Evolutionary conservation across 2,888 invertebrate genomes (phyloP).

Genomic region (Himalopsyche tibetana): DNA sequence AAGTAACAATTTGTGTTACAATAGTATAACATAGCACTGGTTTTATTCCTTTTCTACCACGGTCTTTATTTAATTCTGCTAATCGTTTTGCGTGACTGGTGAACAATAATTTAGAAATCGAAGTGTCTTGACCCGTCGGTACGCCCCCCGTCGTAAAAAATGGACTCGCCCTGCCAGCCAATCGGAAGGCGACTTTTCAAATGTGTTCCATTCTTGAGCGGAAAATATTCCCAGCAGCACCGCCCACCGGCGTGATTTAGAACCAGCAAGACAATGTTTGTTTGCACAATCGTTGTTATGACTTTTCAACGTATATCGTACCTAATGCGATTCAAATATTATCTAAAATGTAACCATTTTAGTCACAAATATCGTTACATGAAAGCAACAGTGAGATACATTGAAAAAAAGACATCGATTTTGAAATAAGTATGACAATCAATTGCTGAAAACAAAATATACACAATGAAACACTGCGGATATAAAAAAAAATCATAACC

Average conservation of each 20-base stretch:
- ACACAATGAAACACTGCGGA: too few relatives aligned
- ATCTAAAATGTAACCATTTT: too few relatives aligned
- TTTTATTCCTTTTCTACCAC: background rate
- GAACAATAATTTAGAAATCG: background rate
- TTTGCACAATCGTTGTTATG: background rate
- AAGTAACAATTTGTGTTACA: too few relatives aligned
- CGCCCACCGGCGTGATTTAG: slow-evolving; percentile 27
- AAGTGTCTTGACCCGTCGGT: background rate
- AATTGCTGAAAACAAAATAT: too few relatives aligned
- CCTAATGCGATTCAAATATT: too few relatives aligned
- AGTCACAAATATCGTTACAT: too few relatives aligned
- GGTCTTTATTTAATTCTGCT: background rate
- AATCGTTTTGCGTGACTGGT: background rate
- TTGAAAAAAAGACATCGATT: too few relatives aligned
- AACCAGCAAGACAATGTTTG: background rate
- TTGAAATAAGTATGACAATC: too few relatives aligned
- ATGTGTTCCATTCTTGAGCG: slow-evolving; percentile 12
- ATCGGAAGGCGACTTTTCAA: slow-evolving; percentile 13
- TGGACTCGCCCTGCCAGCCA: slow-evolving; percentile 26
- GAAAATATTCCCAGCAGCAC: slow-evolving; percentile 15
- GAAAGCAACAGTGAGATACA: too few relatives aligned
- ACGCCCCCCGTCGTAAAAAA: slow-evolving; percentile 27
- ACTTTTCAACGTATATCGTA: background rate
- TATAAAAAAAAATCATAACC: too few relatives aligned
- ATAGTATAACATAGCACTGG: too few relatives aligned